A percentile compares a stretch with the other conserved stretches of the same genome.
These are phyloP conservation scores for Oenanthe oenanthe DNA, from an alignment of 2,113 vertebrate genomes.

Conservation along the genomic window DNA sequence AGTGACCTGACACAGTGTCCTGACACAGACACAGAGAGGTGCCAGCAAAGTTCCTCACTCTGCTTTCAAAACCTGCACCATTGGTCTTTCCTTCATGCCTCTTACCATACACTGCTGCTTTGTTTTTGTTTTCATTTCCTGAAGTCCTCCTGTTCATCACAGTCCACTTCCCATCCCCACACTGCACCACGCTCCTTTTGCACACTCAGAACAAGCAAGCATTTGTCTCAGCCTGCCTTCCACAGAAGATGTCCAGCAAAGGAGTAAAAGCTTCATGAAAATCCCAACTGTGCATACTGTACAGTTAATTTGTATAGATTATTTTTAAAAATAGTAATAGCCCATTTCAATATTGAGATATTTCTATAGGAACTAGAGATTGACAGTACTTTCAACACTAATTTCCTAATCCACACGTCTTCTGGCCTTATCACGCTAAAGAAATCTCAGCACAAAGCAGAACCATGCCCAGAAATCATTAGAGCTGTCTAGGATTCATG, in stretches of 20 bases:
- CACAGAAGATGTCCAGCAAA: neutral
- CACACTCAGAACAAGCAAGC: neutral
- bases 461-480: neutral
- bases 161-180: neutral
- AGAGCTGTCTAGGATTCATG: neutral
- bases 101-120: neutral
- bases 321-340: neutral
- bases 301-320: neutral
- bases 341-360: neutral
- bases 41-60: neutral
- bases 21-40: neutral
- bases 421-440: neutral
- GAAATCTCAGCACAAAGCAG: neutral
- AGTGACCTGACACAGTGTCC: neutral
- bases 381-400: neutral
- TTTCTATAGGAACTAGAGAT: neutral
- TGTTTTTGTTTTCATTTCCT: slow-evolving; percentile 19
- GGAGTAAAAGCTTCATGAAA: neutral
- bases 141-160: neutral
- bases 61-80: neutral
- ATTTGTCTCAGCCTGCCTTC: neutral
- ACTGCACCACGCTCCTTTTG: neutral
- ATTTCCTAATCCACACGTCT: neutral
- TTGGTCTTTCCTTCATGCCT: neutral
- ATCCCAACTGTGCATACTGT: neutral